Evolutionary conservation across 2,888 invertebrate genomes (phyloP), one percentile per base, ranked within the genome.

Genomic region (Mycalesis mineus): DNA sequence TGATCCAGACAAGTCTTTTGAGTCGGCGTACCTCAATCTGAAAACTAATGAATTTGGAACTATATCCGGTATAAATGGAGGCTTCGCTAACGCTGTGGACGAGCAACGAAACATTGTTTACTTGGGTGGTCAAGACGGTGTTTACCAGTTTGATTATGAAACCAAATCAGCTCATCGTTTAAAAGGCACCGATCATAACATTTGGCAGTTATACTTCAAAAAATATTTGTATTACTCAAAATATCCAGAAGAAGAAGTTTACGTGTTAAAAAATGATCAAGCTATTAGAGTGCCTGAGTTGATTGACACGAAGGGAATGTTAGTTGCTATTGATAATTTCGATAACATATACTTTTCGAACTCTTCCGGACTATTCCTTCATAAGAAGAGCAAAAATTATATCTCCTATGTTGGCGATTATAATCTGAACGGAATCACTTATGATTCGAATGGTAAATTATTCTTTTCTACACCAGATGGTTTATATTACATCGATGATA

Each of bases 181-280:
- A 6, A 37, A 66, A n/a, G 63, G 72, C 0, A 74, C 71, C 0
- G 61, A 66, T 5, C 49, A 66, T 11, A 84, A 72, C 47, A 73
- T 86, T 44, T 88, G 87, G 87, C 85, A 88, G 68, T 66, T 88
- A 68, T 87, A 83, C 54, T 81, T 69, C 57, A 79, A 77, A 55
- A 72, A 82, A 29, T 71, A 72, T 13, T 61, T 87, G 0, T 87
- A 83, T 63, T 85, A 77, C 58, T 77, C 82, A 1, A 74, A 71
- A 0, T 83, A 78, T 39, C 66, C 70, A 29, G 57, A 61, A 5
- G 71, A 72, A 57, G 40, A 58, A 11, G 60, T 63, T 5, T 67
- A 67, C 47, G 39, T 65, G 1, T 67, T 52, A 14, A 66, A 64
- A 31, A 55, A 68, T 28, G 64, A 67, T 17, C 29, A 44, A 11